A percentile compares a stretch with the other conserved stretches of the same genome.
Evolutionary conservation across 2,888 invertebrate genomes (phyloP).

Genomic region (Lasioglossum lativentre): DNA sequence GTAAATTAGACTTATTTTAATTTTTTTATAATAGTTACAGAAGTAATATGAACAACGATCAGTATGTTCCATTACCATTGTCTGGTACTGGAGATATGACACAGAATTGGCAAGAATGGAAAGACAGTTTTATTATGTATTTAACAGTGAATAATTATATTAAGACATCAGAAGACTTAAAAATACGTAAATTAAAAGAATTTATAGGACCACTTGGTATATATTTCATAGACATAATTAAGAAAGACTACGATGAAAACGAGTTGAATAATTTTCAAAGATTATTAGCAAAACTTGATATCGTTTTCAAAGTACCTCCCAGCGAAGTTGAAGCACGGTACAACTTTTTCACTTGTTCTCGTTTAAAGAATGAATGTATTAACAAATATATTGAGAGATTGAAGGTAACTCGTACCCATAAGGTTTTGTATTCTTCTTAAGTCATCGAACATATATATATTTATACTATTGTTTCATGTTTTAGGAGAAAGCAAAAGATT

Average conservation of each 20-base stretch:
- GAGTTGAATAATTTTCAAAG: slow-evolving; percentile 60
- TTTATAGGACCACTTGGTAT: slow-evolving; percentile 66
- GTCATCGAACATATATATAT: not conserved
- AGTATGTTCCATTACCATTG: slow-evolving; percentile 38
- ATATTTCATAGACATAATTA: slow-evolving; percentile 47
- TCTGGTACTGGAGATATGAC: slow-evolving; percentile 32
- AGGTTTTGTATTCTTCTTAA: not conserved
- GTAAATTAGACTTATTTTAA: too few relatives aligned
- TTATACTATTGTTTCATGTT: slow-evolving; percentile 8
- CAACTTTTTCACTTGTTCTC: slow-evolving; percentile 61
- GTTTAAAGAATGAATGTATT: slow-evolving; percentile 37
- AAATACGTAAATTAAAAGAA: slow-evolving; percentile 61
- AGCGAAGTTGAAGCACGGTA: slow-evolving; percentile 62
- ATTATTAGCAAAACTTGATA: slow-evolving; percentile 64
- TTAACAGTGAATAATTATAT: slow-evolving; percentile 56
- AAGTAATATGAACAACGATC: not conserved
- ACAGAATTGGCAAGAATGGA: slow-evolving; percentile 70
- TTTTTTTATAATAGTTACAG: too few relatives aligned
- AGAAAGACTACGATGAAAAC: slow-evolving; percentile 6
- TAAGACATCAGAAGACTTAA: slow-evolving; percentile 43
- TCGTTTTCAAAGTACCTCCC: slow-evolving; percentile 54
- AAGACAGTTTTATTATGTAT: slow-evolving; percentile 63
- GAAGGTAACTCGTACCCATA: slow-evolving; percentile 44
- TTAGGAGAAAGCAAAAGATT: slow-evolving; percentile 61
- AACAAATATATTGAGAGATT: slow-evolving; percentile 59